A percentile compares a stretch with the other conserved stretches of the same genome.
Conservation (phyloP, 2,113 vertebrate species). For the Speoplatyrhinus poulsoni region DNA sequence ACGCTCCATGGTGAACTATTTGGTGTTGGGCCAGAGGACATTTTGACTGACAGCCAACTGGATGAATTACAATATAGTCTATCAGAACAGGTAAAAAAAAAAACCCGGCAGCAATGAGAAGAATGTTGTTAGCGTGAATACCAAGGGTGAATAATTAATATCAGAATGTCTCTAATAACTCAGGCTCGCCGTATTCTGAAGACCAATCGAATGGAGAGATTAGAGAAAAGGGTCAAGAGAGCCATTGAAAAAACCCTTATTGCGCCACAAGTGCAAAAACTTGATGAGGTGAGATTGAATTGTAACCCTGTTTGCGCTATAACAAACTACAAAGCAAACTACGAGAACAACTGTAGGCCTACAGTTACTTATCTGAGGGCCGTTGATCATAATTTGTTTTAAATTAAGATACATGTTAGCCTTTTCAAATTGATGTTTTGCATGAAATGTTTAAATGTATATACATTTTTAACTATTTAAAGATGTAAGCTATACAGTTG, state of each 20-base stretch:
- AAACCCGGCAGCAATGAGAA: background rate
- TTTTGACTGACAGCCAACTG: constrained; percentile 52
- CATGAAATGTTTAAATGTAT: no score
- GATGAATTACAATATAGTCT: constrained; percentile 68
- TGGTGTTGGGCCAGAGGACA: constrained; percentile 71
- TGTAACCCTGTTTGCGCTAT: background rate
- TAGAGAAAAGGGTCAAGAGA: constrained; percentile 61
- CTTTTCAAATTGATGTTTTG: background rate
- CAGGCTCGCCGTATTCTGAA: constrained; percentile 70
- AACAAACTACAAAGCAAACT: background rate
- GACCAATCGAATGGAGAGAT: constrained; percentile 48
- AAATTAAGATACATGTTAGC: background rate
- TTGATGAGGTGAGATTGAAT: constrained; percentile 63
- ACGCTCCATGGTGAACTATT: constrained; percentile 63
- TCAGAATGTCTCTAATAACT: constrained; percentile 4
- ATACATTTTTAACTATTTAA: no score
- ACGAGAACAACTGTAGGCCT: background rate
- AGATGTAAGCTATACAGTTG: no score
- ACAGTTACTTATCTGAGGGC: no score
- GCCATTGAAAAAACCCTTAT: constrained; percentile 76
- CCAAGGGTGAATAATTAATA: constrained; percentile 1
- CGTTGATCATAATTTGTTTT: no score
- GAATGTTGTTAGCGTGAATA: background rate
- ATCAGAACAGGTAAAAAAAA: constrained; percentile 43
- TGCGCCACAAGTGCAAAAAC: constrained; percentile 66